Base-by-base conservation (phyloP, 2,888 invertebrate species). In the Amphiduros pacificus region DNA sequence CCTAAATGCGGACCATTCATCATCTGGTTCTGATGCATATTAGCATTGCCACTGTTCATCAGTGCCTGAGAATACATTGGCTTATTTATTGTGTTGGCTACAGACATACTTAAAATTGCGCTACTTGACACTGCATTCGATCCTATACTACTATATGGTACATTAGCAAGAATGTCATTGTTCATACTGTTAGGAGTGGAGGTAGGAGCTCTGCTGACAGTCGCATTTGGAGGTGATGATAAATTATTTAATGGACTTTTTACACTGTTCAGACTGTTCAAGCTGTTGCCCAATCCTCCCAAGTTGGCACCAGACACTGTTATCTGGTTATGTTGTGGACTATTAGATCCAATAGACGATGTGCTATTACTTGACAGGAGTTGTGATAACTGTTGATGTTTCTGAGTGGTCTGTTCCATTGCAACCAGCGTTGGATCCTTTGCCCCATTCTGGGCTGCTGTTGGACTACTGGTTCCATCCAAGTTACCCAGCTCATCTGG, bases 1-100 rank as follows among this genome's bases (percentile, higher is more conserved):
- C 50, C 68, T 66, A 67, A 72, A 57, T 73, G 75, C 55, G 78
- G 81, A 65, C 81, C 81, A 72, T 81, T 82, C 56, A 73, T 67
- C 67, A 81, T 71, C 69, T 68, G 67, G 50, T 63, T 61, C 56
- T 65, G 57, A 50, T 61, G 56, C 22, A 61, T 48, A 27, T 24
- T 36, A 29, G 44, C 41, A 17, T 26, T 36, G 20, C 48, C 52
- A 51, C 32, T 60, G 55, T 61, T 65, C 49, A 58, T 57, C 44
- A 63, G 36, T 28, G 55, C 44, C 52, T 70, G 70, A 49, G 66
- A 63, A 55, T 62, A 58, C 53, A 66, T 60, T 32, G 67, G 62
- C 51, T 65, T 67, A 49, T 61, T 65, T 55, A 67, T 61, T 51
- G 60, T 54, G 54, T 51, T 65, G 40, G 53, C 61, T 50, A 62